These are phyloP conservation scores for Chlorodrepanis virens DNA, from an alignment of 2,113 vertebrate species.

Conservation along the genomic window DNA sequence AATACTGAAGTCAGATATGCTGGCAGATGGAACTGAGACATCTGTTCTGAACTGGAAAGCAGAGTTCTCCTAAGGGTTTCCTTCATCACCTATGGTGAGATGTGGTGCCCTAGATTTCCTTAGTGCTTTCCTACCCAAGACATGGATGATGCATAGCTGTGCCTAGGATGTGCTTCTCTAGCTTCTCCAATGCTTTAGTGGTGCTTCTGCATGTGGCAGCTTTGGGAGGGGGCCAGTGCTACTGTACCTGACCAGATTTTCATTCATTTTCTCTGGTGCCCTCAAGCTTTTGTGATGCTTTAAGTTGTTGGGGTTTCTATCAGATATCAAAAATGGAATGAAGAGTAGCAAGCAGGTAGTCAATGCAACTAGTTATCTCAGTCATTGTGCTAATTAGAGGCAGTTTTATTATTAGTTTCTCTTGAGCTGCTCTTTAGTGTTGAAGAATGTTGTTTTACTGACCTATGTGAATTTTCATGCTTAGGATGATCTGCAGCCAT, in stretches of 20 bases:
- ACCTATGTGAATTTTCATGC: not conserved
- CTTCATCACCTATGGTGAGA: not conserved
- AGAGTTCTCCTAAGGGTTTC: not conserved
- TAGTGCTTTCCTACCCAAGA: not conserved
- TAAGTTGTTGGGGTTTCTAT: not conserved
- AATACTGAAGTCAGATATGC: not conserved
- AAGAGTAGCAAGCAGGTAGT: not conserved
- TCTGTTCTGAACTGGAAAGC: not conserved
- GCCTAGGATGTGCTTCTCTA: not conserved
- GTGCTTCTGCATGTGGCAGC: not conserved
- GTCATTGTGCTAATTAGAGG: not conserved
- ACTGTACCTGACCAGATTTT: not conserved
- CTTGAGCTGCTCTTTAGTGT: not conserved
- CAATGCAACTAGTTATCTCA: not conserved
- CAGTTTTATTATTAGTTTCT: not conserved
- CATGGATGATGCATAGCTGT: not conserved
- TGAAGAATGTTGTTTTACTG: not conserved
- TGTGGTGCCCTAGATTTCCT: not conserved
- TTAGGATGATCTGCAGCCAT: not conserved
- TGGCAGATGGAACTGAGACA: not conserved
- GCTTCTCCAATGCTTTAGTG: not conserved
- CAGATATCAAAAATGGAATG: not conserved
- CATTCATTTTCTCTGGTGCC: not conserved
- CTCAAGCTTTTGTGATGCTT: not conserved
- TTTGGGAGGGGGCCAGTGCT: not conserved